phyloP scores from a whole-genome alignment of 2,888 invertebrate species.

The Lasius fuliginosus region DNA sequence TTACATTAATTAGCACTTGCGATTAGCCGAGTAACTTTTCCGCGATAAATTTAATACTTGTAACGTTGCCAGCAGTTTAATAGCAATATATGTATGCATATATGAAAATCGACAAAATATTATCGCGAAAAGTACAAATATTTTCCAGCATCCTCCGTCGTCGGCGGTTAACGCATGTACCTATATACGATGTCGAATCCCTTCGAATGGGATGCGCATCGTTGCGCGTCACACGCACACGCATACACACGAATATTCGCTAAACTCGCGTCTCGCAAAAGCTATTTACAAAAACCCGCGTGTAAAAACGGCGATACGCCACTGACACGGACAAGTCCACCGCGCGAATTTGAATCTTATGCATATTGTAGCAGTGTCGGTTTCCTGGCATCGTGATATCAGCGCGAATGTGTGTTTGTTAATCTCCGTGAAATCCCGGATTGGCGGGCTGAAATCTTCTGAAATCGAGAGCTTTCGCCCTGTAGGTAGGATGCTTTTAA shows the following conservation, averaged over 20 bases:
- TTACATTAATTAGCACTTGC: conserved; percentile 17
- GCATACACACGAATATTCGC: conserved; percentile 4
- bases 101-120: conserved; percentile 5
- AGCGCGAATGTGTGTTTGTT: conserved; percentile 57
- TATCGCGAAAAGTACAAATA: conserved; percentile 24
- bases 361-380: conserved; percentile 47
- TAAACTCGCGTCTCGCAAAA: conserved; percentile 42
- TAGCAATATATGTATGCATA: background rate
- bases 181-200: background rate
- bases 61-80: background rate
- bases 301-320: conserved; percentile 53
- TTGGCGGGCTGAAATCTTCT: conserved; percentile 52
- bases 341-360: conserved; percentile 61
- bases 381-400: conserved; percentile 58
- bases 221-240: background rate
- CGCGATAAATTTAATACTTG: conserved; percentile 5
- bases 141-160: conserved; percentile 30
- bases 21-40: conserved; percentile 14
- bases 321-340: conserved; percentile 31
- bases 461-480: conserved; percentile 61
- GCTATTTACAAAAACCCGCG: conserved; percentile 43
- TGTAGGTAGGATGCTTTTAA: conserved; percentile 35
- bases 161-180: conserved; percentile 10
- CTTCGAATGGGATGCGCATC: background rate
- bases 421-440: conserved; percentile 61